Evolutionary conservation across 2,888 invertebrate species (phyloP), one percentile per base, ranked within the genome.

Genomic region (Drosophila meridiana): DNA sequence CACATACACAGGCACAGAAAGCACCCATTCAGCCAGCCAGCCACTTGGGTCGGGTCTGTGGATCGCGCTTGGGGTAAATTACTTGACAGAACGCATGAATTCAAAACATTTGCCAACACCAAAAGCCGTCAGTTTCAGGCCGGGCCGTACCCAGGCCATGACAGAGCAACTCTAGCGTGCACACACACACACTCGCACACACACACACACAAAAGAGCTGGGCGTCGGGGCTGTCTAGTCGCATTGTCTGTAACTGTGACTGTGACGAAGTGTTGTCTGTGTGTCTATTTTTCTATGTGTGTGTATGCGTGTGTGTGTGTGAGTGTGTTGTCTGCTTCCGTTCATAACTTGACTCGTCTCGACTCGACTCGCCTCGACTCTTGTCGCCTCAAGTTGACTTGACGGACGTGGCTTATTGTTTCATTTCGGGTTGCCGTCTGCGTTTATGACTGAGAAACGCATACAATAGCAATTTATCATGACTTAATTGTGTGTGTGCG

Each of bases 331-430:
- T 71, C 60, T 80, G 70, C 78, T 82, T 83, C 79, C 82, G 83
- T 70, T 88, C 76, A 74, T 78, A 73, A 71, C 71, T 68, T 69
- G 62, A 73, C 80, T 83, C 74, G 63, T 71, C 83, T 83, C 73
- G 63, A 11, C 80, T 87, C 72, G 58, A 43, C 64, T 78, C 63
- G 63, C 69, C 86, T 89, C 76, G 73, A 68, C 81, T 90, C 83
- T 81, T 80, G 88, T 76, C 76, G 83, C 88, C 89, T 85, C 88
- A 83, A 87, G 81, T 76, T 76, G 90, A 76, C 90, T 81, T 88
- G 90, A 87, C 88, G 90, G 90, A 87, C 89, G 86, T 86, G 86
- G 87, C 87, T 90, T 90, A 87, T 90, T 90, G 87, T 90, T 90
- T 89, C 89, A 86, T 86, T 89, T 89, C 74, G 81, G 78, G 65